phyloP scores from a whole-genome alignment of 2,888 invertebrate genomes.

The Hemistola chrysoprasaria region DNA sequence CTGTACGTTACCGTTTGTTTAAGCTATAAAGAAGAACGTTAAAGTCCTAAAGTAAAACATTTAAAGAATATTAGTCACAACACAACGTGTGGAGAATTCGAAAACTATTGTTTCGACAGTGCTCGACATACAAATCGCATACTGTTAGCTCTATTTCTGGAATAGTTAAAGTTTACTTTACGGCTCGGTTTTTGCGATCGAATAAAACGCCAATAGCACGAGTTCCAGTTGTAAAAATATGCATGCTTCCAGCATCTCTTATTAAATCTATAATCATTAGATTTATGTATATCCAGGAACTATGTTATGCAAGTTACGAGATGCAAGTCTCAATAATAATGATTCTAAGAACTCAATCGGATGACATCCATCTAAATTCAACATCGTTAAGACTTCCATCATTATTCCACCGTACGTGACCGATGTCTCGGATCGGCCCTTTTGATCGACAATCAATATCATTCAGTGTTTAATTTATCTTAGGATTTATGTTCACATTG shows the following conservation, averaged over 20 bases:
- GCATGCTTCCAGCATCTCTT: conserved; percentile 11
- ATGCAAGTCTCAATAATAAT: conserved; percentile 23
- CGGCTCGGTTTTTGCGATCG: conserved; percentile 58
- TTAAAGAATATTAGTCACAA: conserved; percentile 66
- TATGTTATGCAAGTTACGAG: conserved; percentile 23
- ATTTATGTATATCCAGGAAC: conserved; percentile 20
- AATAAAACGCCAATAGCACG: conserved; percentile 50
- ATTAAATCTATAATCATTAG: neutral
- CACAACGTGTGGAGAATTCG: conserved; percentile 43
- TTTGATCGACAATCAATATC: conserved; percentile 69
- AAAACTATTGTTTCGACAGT: conserved; percentile 66
- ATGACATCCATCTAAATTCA: conserved; percentile 48
- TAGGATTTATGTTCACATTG: conserved; percentile 66
- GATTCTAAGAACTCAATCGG: conserved; percentile 47
- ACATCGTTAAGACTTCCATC: conserved; percentile 56
- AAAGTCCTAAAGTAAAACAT: conserved; percentile 57
- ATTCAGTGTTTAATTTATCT: conserved; percentile 61
- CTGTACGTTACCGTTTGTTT: conserved; percentile 44
- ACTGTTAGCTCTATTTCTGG: conserved; percentile 65
- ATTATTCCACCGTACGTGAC: conserved; percentile 52
- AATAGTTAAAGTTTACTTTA: conserved; percentile 61
- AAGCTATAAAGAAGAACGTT: conserved; percentile 46
- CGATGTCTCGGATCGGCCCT: conserved; percentile 53
- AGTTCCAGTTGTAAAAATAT: conserved; percentile 40
- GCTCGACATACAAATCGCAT: conserved; percentile 63